Base-by-base conservation (phyloP, 2,113 vertebrate genomes). In the Anguilla rostrata region DNA sequence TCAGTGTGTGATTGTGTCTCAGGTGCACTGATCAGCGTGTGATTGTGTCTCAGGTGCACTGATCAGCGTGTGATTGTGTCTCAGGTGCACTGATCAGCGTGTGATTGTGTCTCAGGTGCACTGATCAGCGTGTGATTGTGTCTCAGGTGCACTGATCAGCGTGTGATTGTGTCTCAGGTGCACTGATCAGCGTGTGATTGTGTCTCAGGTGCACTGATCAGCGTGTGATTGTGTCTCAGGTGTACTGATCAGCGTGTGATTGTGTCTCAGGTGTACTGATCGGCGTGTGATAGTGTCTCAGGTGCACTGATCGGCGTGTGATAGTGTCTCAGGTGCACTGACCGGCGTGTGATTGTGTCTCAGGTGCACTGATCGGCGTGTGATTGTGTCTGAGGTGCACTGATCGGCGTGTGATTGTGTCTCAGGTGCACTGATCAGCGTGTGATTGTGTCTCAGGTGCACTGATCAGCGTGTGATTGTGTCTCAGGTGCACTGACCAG, bases 1-100 rank as follows among this genome's bases (percentile, higher is more conserved):
- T 79, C 0, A 84, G 40, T 85, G 7, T 86, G 39, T 87, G 26
- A 34, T 34, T 34, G 34, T 86, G 3, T 83, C 78, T 81, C 94
- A 99, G 98, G 93, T 99, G 1, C 99, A 97, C 41, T 46, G 43
- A 46, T 46, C 43, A 46, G 43, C 2, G 43, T 46, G 43, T 46
- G 43, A 6, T 0, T 46, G 43, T 46, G 1, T 46, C 43, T 46
- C 43, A 46, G 43, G 43, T 46, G 43, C 9, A 46, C 43, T 46
- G 43, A 46, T 46, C 9, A 46, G 43, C 9, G 43, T 46, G 43
- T 46, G 1, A 6, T 5, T 46, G 43, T 46, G 43, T 46, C 4
- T 46, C 43, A 46, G 43, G 43, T 46, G 43, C 9, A 46, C 43
- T 46, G 43, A 46, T 46, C 43, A 46, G 57, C 9, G 43, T 60